Percentiles rank a stretch among this genome's conserved stretches.
Evolutionary conservation across 2,797 vertebrate species (phyloP).

Genomic region (Pseudomugil gertrudae): DNA sequence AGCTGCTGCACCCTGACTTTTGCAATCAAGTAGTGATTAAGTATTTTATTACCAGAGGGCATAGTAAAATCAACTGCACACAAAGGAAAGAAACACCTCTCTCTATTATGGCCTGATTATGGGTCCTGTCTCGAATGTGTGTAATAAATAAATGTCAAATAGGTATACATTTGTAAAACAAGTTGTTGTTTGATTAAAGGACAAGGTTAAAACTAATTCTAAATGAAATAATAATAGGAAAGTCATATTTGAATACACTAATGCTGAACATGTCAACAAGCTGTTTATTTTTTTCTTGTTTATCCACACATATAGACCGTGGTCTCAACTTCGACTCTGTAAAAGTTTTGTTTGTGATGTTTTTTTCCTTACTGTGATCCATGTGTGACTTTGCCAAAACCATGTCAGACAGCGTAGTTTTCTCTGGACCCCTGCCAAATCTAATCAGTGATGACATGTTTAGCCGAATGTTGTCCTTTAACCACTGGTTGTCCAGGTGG

Average conservation of each 20-base stretch:
- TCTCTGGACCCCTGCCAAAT: too few species aligned
- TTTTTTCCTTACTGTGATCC: neutral
- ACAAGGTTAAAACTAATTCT: slow-evolving; percentile 8
- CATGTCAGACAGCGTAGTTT: too few species aligned
- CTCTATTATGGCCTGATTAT: slow-evolving; percentile 34
- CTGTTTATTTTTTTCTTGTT: neutral
- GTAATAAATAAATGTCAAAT: slow-evolving; percentile 29
- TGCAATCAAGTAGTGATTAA: slow-evolving; percentile 67
- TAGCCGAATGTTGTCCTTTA: too few species aligned
- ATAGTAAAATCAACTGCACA: slow-evolving; percentile 48
- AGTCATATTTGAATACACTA: neutral
- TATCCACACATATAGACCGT: neutral
- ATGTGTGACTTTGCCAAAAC: too few species aligned
- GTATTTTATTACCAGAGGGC: slow-evolving; percentile 56
- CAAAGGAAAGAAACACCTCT: slow-evolving; percentile 33
- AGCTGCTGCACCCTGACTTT: slow-evolving; percentile 39
- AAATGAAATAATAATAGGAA: neutral
- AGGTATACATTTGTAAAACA: slow-evolving; percentile 22
- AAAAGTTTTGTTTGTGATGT: neutral
- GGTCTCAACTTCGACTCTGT: slow-evolving; percentile 1
- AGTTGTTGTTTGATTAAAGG: slow-evolving; percentile 20
- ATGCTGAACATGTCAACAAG: neutral
- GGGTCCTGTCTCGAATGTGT: slow-evolving; percentile 24
- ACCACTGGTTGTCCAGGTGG: too few species aligned
- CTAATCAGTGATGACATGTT: too few species aligned